Percentiles rank a stretch among this genome's conserved stretches.
Evolutionary conservation across 2,113 vertebrate species (phyloP).

Genomic region (Spheniscus mendiculus): DNA sequence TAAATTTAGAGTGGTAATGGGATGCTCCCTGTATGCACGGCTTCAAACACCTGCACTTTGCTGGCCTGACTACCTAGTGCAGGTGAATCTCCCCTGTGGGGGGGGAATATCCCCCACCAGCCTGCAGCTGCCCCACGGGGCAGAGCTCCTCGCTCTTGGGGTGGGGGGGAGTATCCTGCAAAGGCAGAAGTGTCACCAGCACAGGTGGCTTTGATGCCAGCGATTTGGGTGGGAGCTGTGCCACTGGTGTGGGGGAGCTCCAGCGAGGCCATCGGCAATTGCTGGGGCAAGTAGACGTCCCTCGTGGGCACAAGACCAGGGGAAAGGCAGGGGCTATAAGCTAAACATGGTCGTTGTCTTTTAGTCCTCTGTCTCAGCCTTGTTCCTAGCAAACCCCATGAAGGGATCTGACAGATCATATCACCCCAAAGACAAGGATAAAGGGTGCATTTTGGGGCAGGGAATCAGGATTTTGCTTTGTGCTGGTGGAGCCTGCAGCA

Average conservation of each 20-base stretch:
- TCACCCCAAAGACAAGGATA: background rate
- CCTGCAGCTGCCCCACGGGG: rapidly evolving
- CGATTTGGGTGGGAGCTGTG: background rate
- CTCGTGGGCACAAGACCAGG: rapidly evolving
- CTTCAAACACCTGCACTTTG: background rate
- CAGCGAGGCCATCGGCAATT: rapidly evolving
- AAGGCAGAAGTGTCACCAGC: background rate
- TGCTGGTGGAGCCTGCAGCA: background rate
- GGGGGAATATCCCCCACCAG: background rate
- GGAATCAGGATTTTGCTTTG: background rate
- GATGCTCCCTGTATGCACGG: background rate
- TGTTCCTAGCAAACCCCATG: background rate
- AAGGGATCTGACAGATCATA: background rate
- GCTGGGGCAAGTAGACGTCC: rapidly evolving
- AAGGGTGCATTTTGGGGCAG: background rate
- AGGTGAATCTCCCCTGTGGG: no score
- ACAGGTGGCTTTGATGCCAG: background rate
- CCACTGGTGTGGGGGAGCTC: rapidly evolving
- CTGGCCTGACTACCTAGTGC: background rate
- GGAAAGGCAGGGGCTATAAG: background rate
- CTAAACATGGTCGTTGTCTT: background rate
- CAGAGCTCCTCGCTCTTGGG: background rate
- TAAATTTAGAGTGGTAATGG: background rate
- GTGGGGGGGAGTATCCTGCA: background rate
- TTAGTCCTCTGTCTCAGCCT: background rate